phyloP scores from a whole-genome alignment of 2,797 vertebrate genomes.

The Menidia menidia region DNA sequence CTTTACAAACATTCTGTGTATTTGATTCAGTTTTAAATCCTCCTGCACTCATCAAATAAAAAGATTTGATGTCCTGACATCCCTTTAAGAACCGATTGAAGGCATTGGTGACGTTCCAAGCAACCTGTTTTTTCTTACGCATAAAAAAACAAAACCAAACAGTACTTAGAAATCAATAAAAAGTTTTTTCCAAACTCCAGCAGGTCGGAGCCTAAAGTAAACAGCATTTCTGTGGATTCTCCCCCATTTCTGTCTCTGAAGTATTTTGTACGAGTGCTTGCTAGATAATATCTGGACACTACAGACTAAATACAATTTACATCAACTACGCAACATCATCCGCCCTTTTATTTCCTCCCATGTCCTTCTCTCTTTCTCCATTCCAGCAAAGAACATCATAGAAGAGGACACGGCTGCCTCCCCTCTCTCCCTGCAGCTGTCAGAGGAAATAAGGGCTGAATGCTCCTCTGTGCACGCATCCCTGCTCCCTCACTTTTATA shows the following conservation, averaged over 20 bases:
- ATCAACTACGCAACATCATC: conserved; percentile 57
- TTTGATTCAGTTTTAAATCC: conserved; percentile 58
- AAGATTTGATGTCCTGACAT: conserved; percentile 65
- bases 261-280: conserved; percentile 46
- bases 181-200: conserved; percentile 51
- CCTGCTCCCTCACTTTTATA: conserved; percentile 56
- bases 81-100: conserved; percentile 84
- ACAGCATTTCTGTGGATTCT: not conserved
- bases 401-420: conserved; percentile 72
- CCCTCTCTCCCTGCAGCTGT: conserved; percentile 50
- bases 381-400: conserved; percentile 81
- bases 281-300: conserved; percentile 70
- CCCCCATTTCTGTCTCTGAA: conserved; percentile 22
- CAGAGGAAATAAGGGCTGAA: conserved; percentile 49
- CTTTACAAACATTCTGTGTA: conserved; percentile 78
- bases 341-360: conserved; percentile 24
- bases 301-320: conserved; percentile 68
- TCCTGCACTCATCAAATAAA: conserved; percentile 66
- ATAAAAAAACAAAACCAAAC: conserved; percentile 56
- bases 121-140: conserved; percentile 65
- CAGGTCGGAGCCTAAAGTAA: conserved; percentile 39
- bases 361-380: conserved; percentile 74
- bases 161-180: conserved; percentile 64
- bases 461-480: conserved; percentile 40
- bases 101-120: conserved; percentile 80